A percentile compares a stretch with the other conserved stretches of the same genome.
Conservation (phyloP, 2,113 vertebrate genomes). For the Oryzias woworae region DNA sequence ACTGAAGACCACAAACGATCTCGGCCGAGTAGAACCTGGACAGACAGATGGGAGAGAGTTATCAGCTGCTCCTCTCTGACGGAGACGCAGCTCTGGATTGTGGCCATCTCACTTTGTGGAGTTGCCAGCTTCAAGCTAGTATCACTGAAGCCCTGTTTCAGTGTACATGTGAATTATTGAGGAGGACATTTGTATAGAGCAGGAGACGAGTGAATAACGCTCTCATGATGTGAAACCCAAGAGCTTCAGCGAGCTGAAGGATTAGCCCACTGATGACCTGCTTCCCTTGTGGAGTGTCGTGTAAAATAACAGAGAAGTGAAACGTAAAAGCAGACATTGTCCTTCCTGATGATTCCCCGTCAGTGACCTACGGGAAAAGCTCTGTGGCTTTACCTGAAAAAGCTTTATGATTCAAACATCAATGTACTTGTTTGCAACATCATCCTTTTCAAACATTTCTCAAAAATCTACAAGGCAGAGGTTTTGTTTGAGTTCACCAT, state of each 20-base stretch:
- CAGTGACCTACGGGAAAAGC: conserved; percentile 22
- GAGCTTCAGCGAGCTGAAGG: conserved; percentile 30
- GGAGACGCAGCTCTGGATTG: conserved; percentile 1
- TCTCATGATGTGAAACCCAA: conserved; percentile 63
- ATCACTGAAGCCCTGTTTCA: conserved; percentile 40
- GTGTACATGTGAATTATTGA: conserved; percentile 69
- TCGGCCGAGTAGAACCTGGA: conserved; percentile 94
- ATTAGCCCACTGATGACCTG: conserved; percentile 49
- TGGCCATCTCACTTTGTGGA: neutral
- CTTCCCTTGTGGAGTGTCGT: conserved; percentile 49
- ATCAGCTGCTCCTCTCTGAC: conserved; percentile 16
- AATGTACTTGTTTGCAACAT: too few species aligned
- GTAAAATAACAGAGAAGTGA: conserved; percentile 21
- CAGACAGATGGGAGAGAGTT: conserved; percentile 35
- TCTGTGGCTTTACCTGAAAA: neutral
- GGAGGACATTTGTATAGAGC: conserved; percentile 64
- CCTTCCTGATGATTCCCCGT: conserved; percentile 9
- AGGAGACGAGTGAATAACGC: conserved; percentile 62
- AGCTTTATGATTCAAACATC: neutral
- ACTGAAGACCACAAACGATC: conserved; percentile 94
- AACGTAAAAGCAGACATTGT: conserved; percentile 19
- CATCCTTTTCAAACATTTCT: too few species aligned
- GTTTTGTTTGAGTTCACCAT: too few species aligned
- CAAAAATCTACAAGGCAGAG: too few species aligned
- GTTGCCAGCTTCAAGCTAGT: conserved; percentile 27